Base-by-base conservation (phyloP, 2,888 invertebrate genomes). In the Idaea aversata region DNA sequence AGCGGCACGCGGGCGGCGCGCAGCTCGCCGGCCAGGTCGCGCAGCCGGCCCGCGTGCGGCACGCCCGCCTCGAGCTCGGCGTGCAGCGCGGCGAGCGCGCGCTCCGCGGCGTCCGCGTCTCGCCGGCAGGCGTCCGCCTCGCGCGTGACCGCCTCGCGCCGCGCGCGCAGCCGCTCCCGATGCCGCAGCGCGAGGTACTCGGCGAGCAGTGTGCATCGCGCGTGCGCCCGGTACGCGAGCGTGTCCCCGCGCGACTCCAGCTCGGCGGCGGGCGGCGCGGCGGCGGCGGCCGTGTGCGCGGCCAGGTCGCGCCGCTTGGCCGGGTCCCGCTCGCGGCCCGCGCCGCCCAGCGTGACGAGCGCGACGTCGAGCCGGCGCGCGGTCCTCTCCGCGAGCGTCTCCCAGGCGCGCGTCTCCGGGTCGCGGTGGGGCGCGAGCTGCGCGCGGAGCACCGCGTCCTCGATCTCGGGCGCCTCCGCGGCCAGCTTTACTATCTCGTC, bases 221-320 rank as follows among this genome's bases (percentile, higher is more conserved):
- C 84, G 83, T 96, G 96, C n/a, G 94, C 94, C 59, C 93, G 94
- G 83, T 96, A 94, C 35, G 96, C 95, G 60, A 97, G 89, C 66
- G 95, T 95, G 85, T 97, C 97, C 0, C 97, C 97, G 79, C 95
- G 95, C 16, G 96, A 96, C 72, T 97, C 96, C 47, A 96, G 89
- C 66, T 95, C 94, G 5, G 96, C 97, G 67, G 96, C 96, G 82
- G 96, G 96, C 3, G 96, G 96, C 13, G 96, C 96, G 70, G 96
- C 85, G 65, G 89, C 88, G 47, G 94, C 94, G 69, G 95, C 83
- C 83, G 95, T 95, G 73, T 93, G 88, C 80, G 95, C 95, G 70
- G 95, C 81, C 67, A 95, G 90, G 95, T 95, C 95, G n/a, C 94
- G 89, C 35, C 95, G 85, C 83, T 94, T 94, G 64, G 93, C 88